Percentiles rank a stretch among this genome's conserved stretches.
These are phyloP conservation scores for Cygnus buccinator DNA, from an alignment of 2,113 vertebrate genomes.

Conservation along the genomic window DNA sequence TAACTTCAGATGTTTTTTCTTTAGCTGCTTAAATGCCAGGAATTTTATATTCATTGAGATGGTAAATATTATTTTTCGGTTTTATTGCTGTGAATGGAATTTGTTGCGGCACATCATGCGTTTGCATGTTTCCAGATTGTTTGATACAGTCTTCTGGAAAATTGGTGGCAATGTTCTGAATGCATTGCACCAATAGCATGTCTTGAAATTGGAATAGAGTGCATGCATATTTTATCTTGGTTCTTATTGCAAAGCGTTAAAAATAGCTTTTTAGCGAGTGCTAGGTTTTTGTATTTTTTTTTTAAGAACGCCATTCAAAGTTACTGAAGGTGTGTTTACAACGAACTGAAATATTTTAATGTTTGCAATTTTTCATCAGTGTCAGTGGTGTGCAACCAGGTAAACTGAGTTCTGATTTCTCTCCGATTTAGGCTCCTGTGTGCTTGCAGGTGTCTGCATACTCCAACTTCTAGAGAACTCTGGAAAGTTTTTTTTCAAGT, in stretches of 20 bases:
- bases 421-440: background rate
- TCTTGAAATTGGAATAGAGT: background rate
- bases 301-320: background rate
- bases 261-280: background rate
- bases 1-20: background rate
- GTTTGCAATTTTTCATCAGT: background rate
- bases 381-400: background rate
- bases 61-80: background rate
- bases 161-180: background rate
- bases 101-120: background rate
- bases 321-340: background rate
- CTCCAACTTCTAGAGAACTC: background rate
- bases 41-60: background rate
- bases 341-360: background rate
- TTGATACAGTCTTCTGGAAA: background rate
- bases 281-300: background rate
- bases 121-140: background rate
- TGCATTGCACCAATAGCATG: rapidly evolving
- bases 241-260: background rate
- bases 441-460: background rate
- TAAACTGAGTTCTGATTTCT: background rate
- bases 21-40: background rate
- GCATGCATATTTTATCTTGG: background rate
- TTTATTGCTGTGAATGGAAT: background rate
- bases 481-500: background rate